Evolutionary conservation across 1,140 invertebrate species (phyloP), one percentile per base, ranked within the genome.

Genomic region (Helicoverpa zea): DNA sequence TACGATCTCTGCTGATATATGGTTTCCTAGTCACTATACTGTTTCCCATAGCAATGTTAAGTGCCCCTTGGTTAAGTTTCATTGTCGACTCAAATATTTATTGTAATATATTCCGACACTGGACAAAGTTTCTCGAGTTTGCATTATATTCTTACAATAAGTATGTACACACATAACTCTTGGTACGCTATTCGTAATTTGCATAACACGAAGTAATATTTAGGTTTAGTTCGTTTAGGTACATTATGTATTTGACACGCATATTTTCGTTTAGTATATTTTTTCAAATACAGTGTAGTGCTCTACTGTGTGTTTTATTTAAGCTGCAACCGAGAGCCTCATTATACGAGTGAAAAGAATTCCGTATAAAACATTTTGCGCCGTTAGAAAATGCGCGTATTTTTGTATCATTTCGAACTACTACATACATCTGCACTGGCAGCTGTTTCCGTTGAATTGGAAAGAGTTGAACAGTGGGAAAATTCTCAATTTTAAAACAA

Each of bases 61-160:
- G 58, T 82, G 68, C 76, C 59, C 49, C 74, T 52, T 68, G 29
- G 49, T 59, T 75, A 74, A 79, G 58, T 85, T 89, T 89, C 84
- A 87, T 88, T 89, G 84, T 86, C 84, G 84, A 84, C 82, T 87
- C 73, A 84, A 87, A 90, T 89, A 84, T 83, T 82, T 82, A 84
- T 86, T 86, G 79, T 88, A 89, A 87, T 88, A 88, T 89, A 89
- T 89, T 84, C 82, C 54, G 70, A 72, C 61, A 79, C 70, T 79
- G 63, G 30, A 79, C 80, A 74, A 63, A 82, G 80, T 83, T 75
- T 18, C 74, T 72, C 7, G 56, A 76, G 52, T 73, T 73, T 47
- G 58, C 66, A 81, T 78, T 66, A 58, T 59, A 72, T 76, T 47
- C 56, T 80, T 35, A 80, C 70, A 77, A 77, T 74, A 70, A 58